Evolutionary conservation across 2,797 vertebrate genomes (phyloP), one percentile per base, ranked within the genome.

Genomic region (Moxostoma hubbsi): DNA sequence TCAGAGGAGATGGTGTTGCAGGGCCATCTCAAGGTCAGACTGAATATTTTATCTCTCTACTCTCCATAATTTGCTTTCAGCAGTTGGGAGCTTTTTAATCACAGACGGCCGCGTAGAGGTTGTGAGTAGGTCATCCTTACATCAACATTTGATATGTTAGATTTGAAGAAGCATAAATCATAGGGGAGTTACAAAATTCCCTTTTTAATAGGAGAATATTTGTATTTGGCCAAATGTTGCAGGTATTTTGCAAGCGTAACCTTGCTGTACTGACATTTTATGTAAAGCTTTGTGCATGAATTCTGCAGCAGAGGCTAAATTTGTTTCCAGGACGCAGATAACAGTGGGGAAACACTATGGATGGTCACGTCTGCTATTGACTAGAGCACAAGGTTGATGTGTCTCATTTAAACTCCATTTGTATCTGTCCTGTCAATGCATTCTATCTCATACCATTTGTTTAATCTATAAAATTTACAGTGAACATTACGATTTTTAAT

Each of bases 21-120:
- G 92, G 89, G 89, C 91, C 92, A 92, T 90, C 90, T 89, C 92
- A 93, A 94, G 93, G 93, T 94, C 93, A 93, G 88, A 87, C 91
- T 91, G 92, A 92, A 94, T 94, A 93, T 93, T 94, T 93, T 94
- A 93, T 92, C 91, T 93, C 88, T 80, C 89, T 91, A 91, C 92
- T 93, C 92, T 94, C 90, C 87, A 92, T 93, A 94, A 94, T 94
- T 91, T 93, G 90, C 90, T 90, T 93, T 93, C 92, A 71, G 50
- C 66, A 71, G 77, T 80, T 80, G 71, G 77, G 57, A 65, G 73
- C 81, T 79, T 70, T 85, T 84, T 79, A 87, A 63, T 75, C 66
- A 51, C 62, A 71, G 79, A 7, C 58, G n/a, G 66, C 80, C 13
- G 46, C 45, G 54, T 74, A 83, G 45, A 76, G 74, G 64, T 67